Base-by-base conservation (phyloP, 2,113 vertebrate genomes). In the Chamaea fasciata region DNA sequence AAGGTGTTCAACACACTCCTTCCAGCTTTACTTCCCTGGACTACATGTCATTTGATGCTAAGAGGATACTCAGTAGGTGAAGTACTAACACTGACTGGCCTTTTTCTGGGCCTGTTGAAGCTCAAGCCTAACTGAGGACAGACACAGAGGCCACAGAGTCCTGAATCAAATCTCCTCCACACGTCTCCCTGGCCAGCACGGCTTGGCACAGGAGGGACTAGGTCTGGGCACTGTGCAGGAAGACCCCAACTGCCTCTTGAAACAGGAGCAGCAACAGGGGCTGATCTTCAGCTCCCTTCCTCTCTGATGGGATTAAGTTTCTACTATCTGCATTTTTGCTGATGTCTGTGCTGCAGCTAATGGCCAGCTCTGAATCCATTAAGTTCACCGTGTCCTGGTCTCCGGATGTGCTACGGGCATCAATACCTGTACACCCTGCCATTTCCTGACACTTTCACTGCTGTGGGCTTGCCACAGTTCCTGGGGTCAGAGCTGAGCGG, bases 241-340 rank as follows among this genome's bases (percentile, higher is more conserved):
- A 23, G 56, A 84, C 15, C 47, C 57, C 21, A 13, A n/a, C 17
- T 56, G 27, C 60, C 15, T 75, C 77, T 44, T 47, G n/a, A 78
- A 82, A 87, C 7, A 63, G 64, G 16, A 89, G 31, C 69, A 94
- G 35, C 52, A 31, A 39, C 15, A 56, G 82, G 73, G 74, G 77
- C 73, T 78, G 35, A 41, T 91, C 73, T 79, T 83, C 87, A 92
- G 53, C 74, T 92, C 60, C 41, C 44, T 74, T 81, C 86, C 65
- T 76, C 49, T 81, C 69, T 71, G n/a, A n/a, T 2, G 2, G 77
- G 39, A 60, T 95, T 87, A 84, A 56, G 53, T 97, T 95, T 95
- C 91, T 49, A 81, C 37, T 74, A 65, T 22, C 77, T 95, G 89
- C 73, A 82, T 87, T 94, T 95, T 81, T 94, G 95, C 95, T 95